A percentile compares a stretch with the other conserved stretches of the same genome.
Conservation (phyloP, 2,797 vertebrate genomes). For the Clarias fuscus region DNA sequence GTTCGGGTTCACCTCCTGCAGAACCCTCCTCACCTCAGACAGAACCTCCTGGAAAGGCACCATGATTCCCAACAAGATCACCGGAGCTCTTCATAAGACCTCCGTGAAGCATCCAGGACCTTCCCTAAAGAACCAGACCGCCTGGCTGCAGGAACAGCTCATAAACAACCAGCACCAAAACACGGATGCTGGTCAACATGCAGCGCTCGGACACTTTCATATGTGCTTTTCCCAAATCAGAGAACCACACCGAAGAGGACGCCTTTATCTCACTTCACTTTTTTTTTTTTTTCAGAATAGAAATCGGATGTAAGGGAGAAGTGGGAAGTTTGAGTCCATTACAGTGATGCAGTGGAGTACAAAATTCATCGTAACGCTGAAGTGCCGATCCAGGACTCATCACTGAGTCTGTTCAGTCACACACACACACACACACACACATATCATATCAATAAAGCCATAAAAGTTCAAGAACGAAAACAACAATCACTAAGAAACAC, state of each 20-base stretch:
- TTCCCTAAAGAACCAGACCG: background rate
- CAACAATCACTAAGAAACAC: background rate
- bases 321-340: constrained; percentile 26
- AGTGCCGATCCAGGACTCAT: background rate
- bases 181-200: background rate
- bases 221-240: constrained; percentile 57
- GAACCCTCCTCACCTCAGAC: constrained; percentile 62
- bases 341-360: background rate
- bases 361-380: background rate
- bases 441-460: background rate
- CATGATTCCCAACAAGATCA: constrained; percentile 59
- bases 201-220: constrained; percentile 44
- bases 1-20: constrained; percentile 59
- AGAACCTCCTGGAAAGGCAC: constrained; percentile 74
- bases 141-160: background rate
- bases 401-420: background rate
- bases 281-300: constrained; percentile 36
- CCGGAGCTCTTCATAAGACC: background rate
- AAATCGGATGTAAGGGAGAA: constrained; percentile 46
- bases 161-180: background rate
- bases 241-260: constrained; percentile 18
- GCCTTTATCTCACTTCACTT: constrained; percentile 58
- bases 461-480: background rate
- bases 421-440: too few relatives aligned
- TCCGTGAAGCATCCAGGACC: background rate